Conservation (phyloP, 2,113 vertebrate species). For the Tylochromis polylepis region DNA sequence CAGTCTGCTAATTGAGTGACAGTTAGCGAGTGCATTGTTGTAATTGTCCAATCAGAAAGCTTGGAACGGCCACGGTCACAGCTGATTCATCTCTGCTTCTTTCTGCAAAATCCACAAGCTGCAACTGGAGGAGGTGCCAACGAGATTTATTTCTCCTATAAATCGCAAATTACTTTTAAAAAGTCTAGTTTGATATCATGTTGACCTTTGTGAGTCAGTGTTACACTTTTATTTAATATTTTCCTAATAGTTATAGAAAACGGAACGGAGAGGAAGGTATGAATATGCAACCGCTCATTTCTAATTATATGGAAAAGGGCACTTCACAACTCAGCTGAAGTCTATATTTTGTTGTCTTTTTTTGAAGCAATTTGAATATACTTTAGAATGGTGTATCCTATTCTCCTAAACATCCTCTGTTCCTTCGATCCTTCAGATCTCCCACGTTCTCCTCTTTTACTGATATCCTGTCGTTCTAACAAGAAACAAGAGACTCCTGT, state of each 20-base stretch:
- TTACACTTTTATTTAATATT: not conserved
- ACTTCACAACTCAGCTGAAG: not conserved
- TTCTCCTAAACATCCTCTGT: not conserved
- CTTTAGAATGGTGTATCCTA: not conserved
- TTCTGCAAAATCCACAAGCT: constrained; percentile 61
- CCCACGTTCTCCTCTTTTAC: constrained; percentile 20
- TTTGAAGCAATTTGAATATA: constrained; percentile 4
- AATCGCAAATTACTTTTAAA: constrained; percentile 29
- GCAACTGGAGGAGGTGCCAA: constrained; percentile 58
- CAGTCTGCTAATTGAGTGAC: constrained; percentile 66
- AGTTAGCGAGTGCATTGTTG: constrained; percentile 50
- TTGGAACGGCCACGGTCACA: constrained; percentile 65
- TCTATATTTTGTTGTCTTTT: not conserved
- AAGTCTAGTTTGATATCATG: constrained; percentile 4
- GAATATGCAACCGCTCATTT: not conserved
- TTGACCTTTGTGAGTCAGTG: not conserved
- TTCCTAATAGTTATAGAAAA: not conserved
- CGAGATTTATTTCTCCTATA: constrained; percentile 32
- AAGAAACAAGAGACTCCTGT: constrained; percentile 54
- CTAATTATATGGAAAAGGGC: not conserved
- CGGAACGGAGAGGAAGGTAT: not conserved
- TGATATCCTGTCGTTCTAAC: constrained; percentile 27
- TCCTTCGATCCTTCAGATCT: constrained; percentile 26
- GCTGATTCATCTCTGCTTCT: constrained; percentile 66
- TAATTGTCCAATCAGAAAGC: constrained; percentile 74